Evolutionary conservation across 2,797 vertebrate genomes (phyloP).

Genomic region (Microhierax caerulescens): DNA sequence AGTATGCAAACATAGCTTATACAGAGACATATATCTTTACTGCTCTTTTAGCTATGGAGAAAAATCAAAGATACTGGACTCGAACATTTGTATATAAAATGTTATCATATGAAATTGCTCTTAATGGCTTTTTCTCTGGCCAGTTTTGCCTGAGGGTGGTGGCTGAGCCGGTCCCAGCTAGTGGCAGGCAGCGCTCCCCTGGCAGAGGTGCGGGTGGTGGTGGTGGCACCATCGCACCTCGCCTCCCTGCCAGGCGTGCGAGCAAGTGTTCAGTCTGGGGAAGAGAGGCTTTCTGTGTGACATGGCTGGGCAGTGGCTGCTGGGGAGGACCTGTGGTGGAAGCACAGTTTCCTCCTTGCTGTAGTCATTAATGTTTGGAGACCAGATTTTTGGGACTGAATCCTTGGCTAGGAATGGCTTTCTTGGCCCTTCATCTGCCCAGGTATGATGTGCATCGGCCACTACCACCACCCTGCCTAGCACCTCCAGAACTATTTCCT

Average conservation of each 20-base stretch:
- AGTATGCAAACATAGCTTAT: constrained; percentile 10
- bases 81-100: neutral
- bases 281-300: neutral
- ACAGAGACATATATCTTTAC: neutral
- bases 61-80: neutral
- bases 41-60: neutral
- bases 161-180: neutral
- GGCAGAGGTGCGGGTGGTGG: neutral
- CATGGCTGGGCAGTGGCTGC: neutral
- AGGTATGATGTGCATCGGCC: fast-evolving
- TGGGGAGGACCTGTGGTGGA: neutral
- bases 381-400: neutral
- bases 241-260: neutral
- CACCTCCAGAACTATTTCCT: fast-evolving
- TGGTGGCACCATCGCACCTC: neutral
- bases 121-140: neutral
- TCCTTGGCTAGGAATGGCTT: neutral
- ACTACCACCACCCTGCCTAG: neutral
- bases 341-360: neutral
- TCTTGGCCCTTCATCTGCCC: neutral
- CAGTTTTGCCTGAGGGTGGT: neutral
- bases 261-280: neutral
- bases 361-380: neutral
- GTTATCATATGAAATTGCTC: neutral
- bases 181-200: neutral